Conservation (phyloP, 2,113 vertebrate species). For the Chitala chitala region DNA sequence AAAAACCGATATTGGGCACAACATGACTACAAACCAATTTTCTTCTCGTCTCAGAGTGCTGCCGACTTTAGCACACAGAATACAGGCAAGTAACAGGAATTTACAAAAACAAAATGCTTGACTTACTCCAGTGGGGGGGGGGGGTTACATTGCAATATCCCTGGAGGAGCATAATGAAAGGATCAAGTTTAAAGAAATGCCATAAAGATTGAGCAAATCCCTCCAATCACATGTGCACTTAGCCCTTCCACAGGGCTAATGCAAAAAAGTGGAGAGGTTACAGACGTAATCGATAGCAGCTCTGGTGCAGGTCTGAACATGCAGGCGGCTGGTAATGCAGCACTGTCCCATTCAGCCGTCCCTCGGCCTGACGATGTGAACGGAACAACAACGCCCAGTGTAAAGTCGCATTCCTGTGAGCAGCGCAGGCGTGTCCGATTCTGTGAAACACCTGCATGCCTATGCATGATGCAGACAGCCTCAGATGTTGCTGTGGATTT, state of each 20-base stretch:
- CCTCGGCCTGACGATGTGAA: background rate
- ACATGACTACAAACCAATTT: background rate
- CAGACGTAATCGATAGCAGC: slow-evolving; percentile 64
- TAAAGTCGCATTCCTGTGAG: background rate
- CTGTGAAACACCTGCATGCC: background rate
- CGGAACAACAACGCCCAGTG: slow-evolving; percentile 5
- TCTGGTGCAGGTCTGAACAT: slow-evolving; percentile 47
- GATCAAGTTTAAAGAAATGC: slow-evolving; percentile 69
- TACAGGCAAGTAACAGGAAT: slow-evolving; percentile 27
- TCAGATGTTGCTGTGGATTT: too few relatives aligned
- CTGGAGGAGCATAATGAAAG: slow-evolving; percentile 56
- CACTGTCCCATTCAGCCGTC: slow-evolving; percentile 37
- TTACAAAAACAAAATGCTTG: slow-evolving; percentile 44
- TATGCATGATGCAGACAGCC: too few relatives aligned
- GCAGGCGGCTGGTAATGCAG: too few relatives aligned
- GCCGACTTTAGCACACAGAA: slow-evolving; percentile 23
- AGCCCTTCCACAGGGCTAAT: slow-evolving; percentile 62
- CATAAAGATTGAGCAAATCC: slow-evolving; percentile 63
- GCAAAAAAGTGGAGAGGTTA: slow-evolving; percentile 67
- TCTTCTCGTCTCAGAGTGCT: background rate
- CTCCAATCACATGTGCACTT: slow-evolving; percentile 54
- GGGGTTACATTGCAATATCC: slow-evolving; percentile 29
- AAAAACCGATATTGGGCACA: background rate
- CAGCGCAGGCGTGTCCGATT: background rate
- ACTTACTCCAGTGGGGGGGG: slow-evolving; percentile 55